Base-by-base conservation (phyloP, 2,797 vertebrate species). In the Phaenicophaeus curvirostris region DNA sequence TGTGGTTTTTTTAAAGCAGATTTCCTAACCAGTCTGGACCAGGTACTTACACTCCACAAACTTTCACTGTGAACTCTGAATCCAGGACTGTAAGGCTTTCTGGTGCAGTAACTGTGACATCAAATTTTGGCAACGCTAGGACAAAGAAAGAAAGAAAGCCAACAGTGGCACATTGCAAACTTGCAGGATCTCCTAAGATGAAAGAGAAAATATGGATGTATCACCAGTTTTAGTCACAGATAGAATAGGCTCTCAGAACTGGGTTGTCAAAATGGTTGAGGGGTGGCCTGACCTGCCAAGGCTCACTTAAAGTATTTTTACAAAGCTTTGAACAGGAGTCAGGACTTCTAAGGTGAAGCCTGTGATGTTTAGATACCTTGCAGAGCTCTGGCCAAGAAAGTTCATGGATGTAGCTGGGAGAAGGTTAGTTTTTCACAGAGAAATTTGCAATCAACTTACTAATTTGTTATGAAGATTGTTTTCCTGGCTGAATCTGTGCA, bases 81-180 rank as follows among this genome's bases (percentile, higher is more conserved):
- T 97, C 97, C 54, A 94, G 77, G 71, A 97, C 71, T 53, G 97
- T 95, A 58, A 98, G 50, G 13, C 87, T 95, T 79, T 92, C 92
- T 39, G 97, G 97, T 51, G 82, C 92, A 28, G 30, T 92, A 67
- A 98, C 13, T 15, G 67, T 93, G 68, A 97, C 91, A 62, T 97
- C 97, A 94, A 97, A 98, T 82, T 93, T 97, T 48, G 97, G 97
- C 83, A 98, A 30, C 66, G 97, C 97, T 98, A 74, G 31, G 73
- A 35, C 73, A 91, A 50, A 85, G 50, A 94, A 69, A 8, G 8
- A 59, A 94, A 80, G 66, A 65, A 28, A 62, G 24, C 0, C 27
- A 67, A 44, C 6, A 42, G 3, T 85, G n/a, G 3, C 21, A 69
- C 23, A 33, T 3, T 23, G 13, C 28, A 55, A 80, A 83, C 25